Evolutionary conservation across 2,113 vertebrate genomes (phyloP), one percentile per base, ranked within the genome.

Genomic region (Diadophis punctatus): DNA sequence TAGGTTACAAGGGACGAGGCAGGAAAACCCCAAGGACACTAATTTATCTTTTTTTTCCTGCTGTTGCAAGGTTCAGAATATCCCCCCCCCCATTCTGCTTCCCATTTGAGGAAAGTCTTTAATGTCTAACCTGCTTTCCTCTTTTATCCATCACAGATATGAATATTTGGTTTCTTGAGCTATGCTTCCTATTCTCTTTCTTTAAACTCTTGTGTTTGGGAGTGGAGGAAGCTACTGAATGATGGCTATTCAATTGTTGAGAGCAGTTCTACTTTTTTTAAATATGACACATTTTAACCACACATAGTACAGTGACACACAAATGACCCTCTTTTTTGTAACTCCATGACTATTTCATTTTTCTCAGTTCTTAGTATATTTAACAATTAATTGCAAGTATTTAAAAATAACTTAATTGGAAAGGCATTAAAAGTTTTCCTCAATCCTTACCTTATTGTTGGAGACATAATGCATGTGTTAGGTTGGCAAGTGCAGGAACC

Each of bases 401-500:
- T 12, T 16, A 46, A 46, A 46, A 46, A 46, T 48, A 48, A 48
- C 48, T 48, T 48, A 48, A 48, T 48, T 48, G 48, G 48, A 48
- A 48, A 48, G 48, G 2, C 48, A 48, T 48, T 48, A 0, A 0
- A 18, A 46, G 12, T 56, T 39, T 27, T 25, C n/a, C 55, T 0
- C 88, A 34, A 2, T 1, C 3, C 96, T 94, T 92, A 99, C 99
- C 98, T 98, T 95, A 98, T 97, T 0, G 96, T 95, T 0, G 96
- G 95, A 0, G 96, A 96, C 0, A 99, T 99, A 94, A 99, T 97
- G 49, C 99, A 99, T 4, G 95, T 94, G 2, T 84, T 27, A 0
- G 91, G 95, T 0, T 51, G 9, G 39, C 99, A 99, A 0, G 27
- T 11, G 49, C 99, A 99, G 0, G 30, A 88, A 0, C 93, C 92